Percentiles rank a stretch among this genome's conserved stretches.
phyloP scores from a whole-genome alignment of 2,113 vertebrate species.

The Neopipo cinnamomea region DNA sequence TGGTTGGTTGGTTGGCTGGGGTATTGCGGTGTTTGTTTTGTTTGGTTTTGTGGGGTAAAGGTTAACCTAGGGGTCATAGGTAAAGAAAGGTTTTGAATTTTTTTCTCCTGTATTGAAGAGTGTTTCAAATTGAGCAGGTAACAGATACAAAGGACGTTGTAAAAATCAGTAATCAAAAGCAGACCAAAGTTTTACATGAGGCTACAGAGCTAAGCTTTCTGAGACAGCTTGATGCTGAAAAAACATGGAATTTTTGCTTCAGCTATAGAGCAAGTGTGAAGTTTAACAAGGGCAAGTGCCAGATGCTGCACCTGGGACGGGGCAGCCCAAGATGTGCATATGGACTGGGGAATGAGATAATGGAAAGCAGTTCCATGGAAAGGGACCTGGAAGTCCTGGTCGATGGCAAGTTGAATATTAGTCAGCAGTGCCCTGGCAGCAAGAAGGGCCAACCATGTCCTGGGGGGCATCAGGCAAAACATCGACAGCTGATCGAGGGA shows the following conservation, averaged over 20 bases:
- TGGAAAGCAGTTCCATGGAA: neutral
- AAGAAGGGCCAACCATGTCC: accelerated
- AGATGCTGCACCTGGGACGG: accelerated
- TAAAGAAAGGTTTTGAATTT: neutral
- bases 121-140: neutral
- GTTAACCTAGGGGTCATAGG: neutral
- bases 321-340: accelerated
- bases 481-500: accelerated
- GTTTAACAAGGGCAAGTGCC: neutral
- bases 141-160: neutral
- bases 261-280: neutral
- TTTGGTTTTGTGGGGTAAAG: neutral
- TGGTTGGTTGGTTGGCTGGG: neutral
- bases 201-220: neutral
- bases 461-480: accelerated
- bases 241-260: neutral
- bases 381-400: accelerated
- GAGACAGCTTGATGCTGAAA: neutral
- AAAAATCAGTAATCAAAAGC: neutral
- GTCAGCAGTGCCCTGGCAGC: neutral
- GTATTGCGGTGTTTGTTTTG: neutral
- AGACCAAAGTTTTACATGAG: neutral
- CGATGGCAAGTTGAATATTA: accelerated
- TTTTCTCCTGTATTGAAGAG: neutral
- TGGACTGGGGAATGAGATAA: neutral